Percentiles rank a stretch among this genome's conserved stretches.
These are phyloP conservation scores for Danionella dracula DNA, from an alignment of 2,797 vertebrate species.

Conservation along the genomic window DNA sequence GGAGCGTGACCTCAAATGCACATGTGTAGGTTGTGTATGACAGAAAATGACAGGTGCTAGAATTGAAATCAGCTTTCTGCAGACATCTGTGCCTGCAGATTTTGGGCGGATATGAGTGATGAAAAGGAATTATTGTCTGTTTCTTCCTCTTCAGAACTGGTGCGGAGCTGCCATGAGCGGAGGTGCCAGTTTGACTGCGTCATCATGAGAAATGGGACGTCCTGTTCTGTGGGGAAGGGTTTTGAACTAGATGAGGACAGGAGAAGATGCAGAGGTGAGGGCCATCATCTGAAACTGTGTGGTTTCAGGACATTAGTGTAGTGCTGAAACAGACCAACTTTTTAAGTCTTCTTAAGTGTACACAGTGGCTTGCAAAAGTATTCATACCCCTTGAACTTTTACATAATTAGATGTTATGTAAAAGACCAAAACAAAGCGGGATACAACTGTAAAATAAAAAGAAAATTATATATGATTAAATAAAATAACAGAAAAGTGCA, in stretches of 20 bases:
- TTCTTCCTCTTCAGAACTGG: slow-evolving; percentile 61
- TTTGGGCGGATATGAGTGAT: too few relatives aligned
- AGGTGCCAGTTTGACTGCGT: slow-evolving; percentile 75
- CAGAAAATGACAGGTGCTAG: too few relatives aligned
- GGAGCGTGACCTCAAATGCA: too few relatives aligned
- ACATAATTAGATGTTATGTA: neutral
- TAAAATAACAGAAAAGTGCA: too few relatives aligned
- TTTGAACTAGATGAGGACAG: slow-evolving; percentile 66
- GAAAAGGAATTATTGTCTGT: neutral
- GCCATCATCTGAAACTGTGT: neutral
- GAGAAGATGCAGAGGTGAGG: slow-evolving; percentile 71
- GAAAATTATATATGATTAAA: too few relatives aligned
- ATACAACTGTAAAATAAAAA: neutral
- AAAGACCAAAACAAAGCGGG: neutral
- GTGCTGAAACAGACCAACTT: neutral
- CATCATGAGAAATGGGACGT: slow-evolving; percentile 64
- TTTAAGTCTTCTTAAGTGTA: too few relatives aligned
- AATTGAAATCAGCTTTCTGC: too few relatives aligned
- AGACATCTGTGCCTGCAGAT: too few relatives aligned
- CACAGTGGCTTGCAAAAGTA: too few relatives aligned
- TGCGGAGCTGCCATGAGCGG: slow-evolving; percentile 67
- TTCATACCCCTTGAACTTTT: too few relatives aligned
- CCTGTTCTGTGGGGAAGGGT: slow-evolving; percentile 74
- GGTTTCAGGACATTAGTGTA: too few relatives aligned
- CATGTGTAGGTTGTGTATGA: too few relatives aligned